A percentile compares a stretch with the other conserved stretches of the same genome.
Conservation (phyloP, 2,888 invertebrate species). For the Machimus atricapillus region DNA sequence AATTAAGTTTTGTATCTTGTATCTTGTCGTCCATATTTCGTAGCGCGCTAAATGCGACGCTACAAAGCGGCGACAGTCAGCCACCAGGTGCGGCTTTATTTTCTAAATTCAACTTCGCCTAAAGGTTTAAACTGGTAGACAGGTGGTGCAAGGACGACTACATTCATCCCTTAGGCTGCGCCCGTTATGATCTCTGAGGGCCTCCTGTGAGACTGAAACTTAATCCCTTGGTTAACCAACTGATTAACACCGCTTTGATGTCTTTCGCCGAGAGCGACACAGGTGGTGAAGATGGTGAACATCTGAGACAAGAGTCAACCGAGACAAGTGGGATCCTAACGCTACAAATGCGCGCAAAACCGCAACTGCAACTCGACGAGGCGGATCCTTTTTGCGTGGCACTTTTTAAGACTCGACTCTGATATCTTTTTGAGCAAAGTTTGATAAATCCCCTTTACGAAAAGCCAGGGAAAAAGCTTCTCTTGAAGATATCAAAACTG, state of each 20-base stretch:
- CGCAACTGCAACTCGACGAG: background rate
- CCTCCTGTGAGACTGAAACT: background rate
- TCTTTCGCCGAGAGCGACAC: background rate
- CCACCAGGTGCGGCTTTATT: background rate
- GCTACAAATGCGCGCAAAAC: background rate
- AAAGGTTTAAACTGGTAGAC: background rate
- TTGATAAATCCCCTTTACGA: background rate
- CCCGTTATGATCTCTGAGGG: background rate
- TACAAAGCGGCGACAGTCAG: background rate
- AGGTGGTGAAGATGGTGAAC: background rate
- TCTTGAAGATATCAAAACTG: background rate
- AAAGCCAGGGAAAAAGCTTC: background rate
- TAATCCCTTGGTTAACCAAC: constrained; percentile 25
- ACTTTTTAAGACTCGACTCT: background rate
- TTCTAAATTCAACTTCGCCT: background rate
- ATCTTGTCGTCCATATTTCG: background rate
- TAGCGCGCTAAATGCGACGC: background rate
- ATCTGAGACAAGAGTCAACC: background rate
- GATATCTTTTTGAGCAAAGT: background rate
- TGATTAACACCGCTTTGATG: constrained; percentile 29
- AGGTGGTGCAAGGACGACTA: background rate
- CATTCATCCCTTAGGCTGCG: background rate
- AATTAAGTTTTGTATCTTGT: constrained; percentile 17
- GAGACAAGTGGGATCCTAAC: background rate
- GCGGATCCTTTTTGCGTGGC: background rate